A percentile compares a stretch with the other conserved stretches of the same genome.
Conservation (phyloP, 1,140 invertebrate genomes). For the Drosophila funebris region DNA sequence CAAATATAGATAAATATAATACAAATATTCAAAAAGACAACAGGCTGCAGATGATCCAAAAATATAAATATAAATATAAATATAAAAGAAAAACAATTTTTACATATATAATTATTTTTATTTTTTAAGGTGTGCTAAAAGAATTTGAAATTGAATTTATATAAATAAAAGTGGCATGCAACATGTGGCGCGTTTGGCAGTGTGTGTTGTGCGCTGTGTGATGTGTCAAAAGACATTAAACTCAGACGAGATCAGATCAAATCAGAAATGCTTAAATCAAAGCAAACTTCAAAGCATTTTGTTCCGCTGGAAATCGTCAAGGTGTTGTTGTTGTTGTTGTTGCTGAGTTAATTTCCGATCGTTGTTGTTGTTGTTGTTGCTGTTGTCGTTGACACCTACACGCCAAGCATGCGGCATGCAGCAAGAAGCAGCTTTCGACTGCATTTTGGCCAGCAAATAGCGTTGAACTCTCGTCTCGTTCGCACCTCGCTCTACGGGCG, state of each 20-base stretch:
- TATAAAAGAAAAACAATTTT: conserved; percentile 5
- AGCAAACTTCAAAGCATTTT: conserved; percentile 68
- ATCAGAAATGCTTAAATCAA: conserved; percentile 49
- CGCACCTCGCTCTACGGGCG: conserved; percentile 59
- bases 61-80: no score
- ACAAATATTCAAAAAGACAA: conserved; percentile 21
- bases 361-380: conserved; percentile 48
- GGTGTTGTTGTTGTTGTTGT: conserved; percentile 37
- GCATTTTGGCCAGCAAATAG: conserved; percentile 53
- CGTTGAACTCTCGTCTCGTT: conserved; percentile 58
- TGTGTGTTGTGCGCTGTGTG: conserved; percentile 11
- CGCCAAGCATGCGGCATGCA: conserved; percentile 26
- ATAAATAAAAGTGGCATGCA: conserved; percentile 38
- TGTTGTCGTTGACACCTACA: conserved; percentile 76
- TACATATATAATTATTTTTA: conserved; percentile 14
- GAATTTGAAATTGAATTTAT: conserved; percentile 54
- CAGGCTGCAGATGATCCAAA: conserved; percentile 28
- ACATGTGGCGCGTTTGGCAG: conserved; percentile 16
- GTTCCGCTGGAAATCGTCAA: conserved; percentile 53
- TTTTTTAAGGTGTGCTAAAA: conserved; percentile 26
- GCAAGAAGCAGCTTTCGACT: conserved; percentile 24
- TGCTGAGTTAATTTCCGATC: conserved; percentile 1
- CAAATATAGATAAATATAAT: conserved; percentile 64
- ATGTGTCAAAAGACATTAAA: conserved; percentile 40
- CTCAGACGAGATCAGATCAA: conserved; percentile 24